Base-by-base conservation (phyloP, 2,888 invertebrate genomes). In the Atrina japonica region DNA sequence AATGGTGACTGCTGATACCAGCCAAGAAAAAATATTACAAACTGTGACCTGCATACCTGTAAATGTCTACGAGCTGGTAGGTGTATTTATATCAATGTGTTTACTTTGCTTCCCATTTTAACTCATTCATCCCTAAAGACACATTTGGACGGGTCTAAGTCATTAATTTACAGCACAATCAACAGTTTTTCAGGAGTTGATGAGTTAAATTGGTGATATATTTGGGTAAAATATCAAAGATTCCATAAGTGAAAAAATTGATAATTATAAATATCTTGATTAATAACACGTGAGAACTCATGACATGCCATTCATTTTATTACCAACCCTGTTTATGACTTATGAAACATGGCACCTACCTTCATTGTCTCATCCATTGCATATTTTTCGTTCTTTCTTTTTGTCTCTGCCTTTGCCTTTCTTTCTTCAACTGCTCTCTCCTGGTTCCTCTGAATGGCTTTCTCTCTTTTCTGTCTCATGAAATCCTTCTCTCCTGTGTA, bases 351-450 rank as follows among this genome's bases (percentile, higher is more conserved):
- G 7, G 18, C 21, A 53, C 65, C 64, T 68, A 93, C 88, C 78
- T 91, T 90, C 77, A 94, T 93, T 86, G 94, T 94, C 83, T 93
- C 92, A 56, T 91, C 91, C 0, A 94, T 92, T 5, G 93, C 93
- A 78, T 93, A 92, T 77, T 86, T 86, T 56, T 88, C 87, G 72
- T 83, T 79, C 21, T 83, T 81, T 64, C 86, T 75, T 45, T 88
- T 89, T 59, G 78, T 78, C 59, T 88, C 86, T 6, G 76, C 82
- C 81, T 88, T 86, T 53, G 79, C 91, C 86, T 94, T 93, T 5
- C 89, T 85, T 71, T 92, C 91, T 73, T 93, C 91, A 80, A 93
- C 92, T 0, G 92, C 92, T 81, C 92, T 88, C 78, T 92, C 90
- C 72, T 93, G 86, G 11, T 78, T 71, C 35, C 80, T 80, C 63